These are phyloP conservation scores for Adineta ricciae DNA, from an alignment of 2,888 invertebrate species.

Conservation along the genomic window DNA sequence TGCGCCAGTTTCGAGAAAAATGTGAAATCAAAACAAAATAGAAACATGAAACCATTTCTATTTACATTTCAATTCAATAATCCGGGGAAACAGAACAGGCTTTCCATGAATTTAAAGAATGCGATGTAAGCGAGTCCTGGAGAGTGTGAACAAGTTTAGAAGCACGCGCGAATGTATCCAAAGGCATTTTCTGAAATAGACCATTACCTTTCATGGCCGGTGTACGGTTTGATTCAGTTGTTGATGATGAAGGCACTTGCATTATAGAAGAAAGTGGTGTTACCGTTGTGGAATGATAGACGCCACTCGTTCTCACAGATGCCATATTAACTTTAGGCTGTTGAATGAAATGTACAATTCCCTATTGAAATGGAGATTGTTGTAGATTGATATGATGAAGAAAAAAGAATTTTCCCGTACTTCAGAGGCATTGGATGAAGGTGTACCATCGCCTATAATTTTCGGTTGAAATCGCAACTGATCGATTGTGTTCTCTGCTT, in stretches of 20 bases:
- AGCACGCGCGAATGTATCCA: no score
- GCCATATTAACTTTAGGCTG: background rate
- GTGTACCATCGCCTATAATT: background rate
- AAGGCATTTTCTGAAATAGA: no score
- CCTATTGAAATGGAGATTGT: background rate
- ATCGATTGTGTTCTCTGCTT: conserved; percentile 34
- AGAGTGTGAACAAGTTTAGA: no score
- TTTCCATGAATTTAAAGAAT: no score
- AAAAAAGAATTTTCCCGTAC: no score
- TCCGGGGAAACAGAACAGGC: background rate
- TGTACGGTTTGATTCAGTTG: background rate
- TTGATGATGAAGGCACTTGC: background rate
- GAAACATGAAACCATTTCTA: background rate
- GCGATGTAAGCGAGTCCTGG: no score
- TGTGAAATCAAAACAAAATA: background rate
- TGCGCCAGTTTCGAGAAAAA: background rate
- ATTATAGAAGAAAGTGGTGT: conserved; percentile 1
- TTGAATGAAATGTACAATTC: background rate
- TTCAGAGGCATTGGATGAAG: conserved; percentile 1
- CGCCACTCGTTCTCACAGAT: background rate
- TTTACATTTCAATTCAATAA: background rate
- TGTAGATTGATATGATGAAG: no score
- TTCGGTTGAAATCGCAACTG: conserved; percentile 27
- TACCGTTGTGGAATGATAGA: background rate
- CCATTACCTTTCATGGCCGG: background rate